Conservation (phyloP, 2,113 vertebrate species). For the Actenoides lindsayi region DNA sequence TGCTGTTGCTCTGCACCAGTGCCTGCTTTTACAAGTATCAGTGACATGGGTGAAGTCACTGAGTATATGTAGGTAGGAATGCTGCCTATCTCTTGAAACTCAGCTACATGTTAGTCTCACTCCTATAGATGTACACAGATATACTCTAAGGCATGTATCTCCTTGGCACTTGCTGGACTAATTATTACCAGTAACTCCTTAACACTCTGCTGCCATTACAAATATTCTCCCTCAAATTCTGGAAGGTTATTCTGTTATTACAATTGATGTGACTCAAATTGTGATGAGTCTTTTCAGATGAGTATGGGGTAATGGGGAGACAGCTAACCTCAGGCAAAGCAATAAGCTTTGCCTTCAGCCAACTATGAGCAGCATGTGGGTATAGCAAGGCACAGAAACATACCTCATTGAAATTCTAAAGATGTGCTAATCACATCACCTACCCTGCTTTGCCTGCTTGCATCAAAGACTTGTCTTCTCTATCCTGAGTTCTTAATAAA, state of each 20-base stretch:
- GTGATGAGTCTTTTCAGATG: not conserved
- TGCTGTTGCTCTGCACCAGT: not conserved
- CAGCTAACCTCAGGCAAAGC: not conserved
- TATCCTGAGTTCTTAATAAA: constrained; percentile 49
- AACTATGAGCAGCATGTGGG: accelerated
- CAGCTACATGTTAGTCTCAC: accelerated
- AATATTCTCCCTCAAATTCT: not conserved
- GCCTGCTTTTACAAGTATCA: not conserved
- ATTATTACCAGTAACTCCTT: not conserved
- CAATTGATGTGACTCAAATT: not conserved
- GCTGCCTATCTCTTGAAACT: not conserved
- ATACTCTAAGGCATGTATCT: not conserved
- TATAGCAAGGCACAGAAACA: not conserved
- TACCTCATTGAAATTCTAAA: constrained; percentile 36
- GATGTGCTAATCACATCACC: not conserved
- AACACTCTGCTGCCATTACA: not conserved
- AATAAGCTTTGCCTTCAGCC: not conserved
- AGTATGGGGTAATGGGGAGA: not conserved
- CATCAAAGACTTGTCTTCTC: constrained; percentile 44
- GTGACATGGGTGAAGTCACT: not conserved
- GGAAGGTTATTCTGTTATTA: not conserved
- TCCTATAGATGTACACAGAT: not conserved
- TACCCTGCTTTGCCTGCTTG: not conserved
- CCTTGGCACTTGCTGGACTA: not conserved
- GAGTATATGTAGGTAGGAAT: not conserved